These are phyloP conservation scores for Nemotelus nigrinus DNA, from an alignment of 2,888 invertebrate genomes.

Conservation along the genomic window DNA sequence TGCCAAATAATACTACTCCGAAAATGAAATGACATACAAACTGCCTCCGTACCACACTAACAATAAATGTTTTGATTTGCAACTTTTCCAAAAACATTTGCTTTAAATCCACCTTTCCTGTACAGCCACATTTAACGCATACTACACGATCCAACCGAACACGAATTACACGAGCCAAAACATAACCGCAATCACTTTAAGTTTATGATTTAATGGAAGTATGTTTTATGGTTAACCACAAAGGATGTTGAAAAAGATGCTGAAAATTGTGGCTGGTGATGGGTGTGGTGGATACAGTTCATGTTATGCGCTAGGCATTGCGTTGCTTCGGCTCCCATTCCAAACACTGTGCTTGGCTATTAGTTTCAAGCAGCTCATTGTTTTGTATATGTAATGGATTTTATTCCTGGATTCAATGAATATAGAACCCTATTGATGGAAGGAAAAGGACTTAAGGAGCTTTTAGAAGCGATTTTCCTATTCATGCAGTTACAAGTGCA, in stretches of 20 bases:
- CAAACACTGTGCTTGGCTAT: slow-evolving; percentile 24
- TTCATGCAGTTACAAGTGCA: slow-evolving; percentile 14
- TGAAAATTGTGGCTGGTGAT: not conserved
- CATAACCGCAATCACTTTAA: slow-evolving; percentile 45
- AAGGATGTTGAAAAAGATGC: slow-evolving; percentile 21
- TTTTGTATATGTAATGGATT: slow-evolving; percentile 45
- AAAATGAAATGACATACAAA: too few species aligned
- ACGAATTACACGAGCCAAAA: slow-evolving; percentile 29
- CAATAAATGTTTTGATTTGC: not conserved
- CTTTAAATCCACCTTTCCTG: not conserved
- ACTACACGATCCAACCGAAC: not conserved
- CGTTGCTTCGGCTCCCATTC: not conserved
- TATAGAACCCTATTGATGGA: slow-evolving; percentile 5
- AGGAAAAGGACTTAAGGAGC: slow-evolving; percentile 33
- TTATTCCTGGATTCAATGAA: slow-evolving; percentile 41
- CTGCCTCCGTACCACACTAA: too few species aligned
- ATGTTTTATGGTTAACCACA: slow-evolving; percentile 45
- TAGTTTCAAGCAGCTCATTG: slow-evolving; percentile 45
- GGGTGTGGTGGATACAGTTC: not conserved
- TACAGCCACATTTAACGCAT: not conserved
- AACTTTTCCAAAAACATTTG: not conserved
- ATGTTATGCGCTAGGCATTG: not conserved
- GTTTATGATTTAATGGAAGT: slow-evolving; percentile 52
- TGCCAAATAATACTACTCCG: too few species aligned
- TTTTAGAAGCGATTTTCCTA: slow-evolving; percentile 41